Evolutionary conservation across 2,888 invertebrate genomes (phyloP).

Genomic region (Drosophila tanythrix): DNA sequence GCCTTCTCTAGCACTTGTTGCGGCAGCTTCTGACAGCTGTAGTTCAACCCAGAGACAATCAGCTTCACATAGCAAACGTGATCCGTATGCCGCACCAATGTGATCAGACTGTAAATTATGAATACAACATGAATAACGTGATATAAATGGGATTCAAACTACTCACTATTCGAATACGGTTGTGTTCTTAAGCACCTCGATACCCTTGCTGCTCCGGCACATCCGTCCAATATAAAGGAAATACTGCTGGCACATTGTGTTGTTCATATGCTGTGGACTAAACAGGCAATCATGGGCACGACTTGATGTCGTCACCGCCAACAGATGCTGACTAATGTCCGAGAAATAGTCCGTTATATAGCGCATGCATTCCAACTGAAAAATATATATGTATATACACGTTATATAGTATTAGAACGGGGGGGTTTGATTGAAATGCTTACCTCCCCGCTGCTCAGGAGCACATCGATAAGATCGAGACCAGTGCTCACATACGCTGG

Average conservation of each 20-base stretch:
- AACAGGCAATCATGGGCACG: conserved; percentile 94
- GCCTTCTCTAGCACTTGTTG: conserved; percentile 87
- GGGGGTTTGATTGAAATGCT: neutral
- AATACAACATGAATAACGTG: neutral
- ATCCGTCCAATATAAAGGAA: conserved; percentile 96
- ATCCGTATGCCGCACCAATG: conserved; percentile 92
- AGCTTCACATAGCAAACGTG: conserved; percentile 97
- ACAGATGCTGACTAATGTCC: conserved; percentile 91
- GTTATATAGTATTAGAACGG: no score
- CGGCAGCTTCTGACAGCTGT: conserved; percentile 88
- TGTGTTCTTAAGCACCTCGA: conserved; percentile 90
- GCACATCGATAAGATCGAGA: conserved; percentile 84
- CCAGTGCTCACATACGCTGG: conserved; percentile 84
- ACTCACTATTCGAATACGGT: conserved; percentile 91
- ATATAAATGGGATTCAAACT: neutral
- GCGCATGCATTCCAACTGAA: conserved; percentile 89
- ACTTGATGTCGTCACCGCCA: conserved; percentile 89
- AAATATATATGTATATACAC: neutral
- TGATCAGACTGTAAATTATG: conserved; percentile 87
- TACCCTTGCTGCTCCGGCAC: conserved; percentile 89
- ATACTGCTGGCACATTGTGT: conserved; percentile 96
- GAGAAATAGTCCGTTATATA: conserved; percentile 91
- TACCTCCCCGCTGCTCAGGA: conserved; percentile 82
- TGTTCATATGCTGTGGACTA: conserved; percentile 94
- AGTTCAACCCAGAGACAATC: conserved; percentile 96